These are phyloP conservation scores for Mycetomoellerius zeteki DNA, from an alignment of 1,140 invertebrate genomes.

Conservation along the genomic window DNA sequence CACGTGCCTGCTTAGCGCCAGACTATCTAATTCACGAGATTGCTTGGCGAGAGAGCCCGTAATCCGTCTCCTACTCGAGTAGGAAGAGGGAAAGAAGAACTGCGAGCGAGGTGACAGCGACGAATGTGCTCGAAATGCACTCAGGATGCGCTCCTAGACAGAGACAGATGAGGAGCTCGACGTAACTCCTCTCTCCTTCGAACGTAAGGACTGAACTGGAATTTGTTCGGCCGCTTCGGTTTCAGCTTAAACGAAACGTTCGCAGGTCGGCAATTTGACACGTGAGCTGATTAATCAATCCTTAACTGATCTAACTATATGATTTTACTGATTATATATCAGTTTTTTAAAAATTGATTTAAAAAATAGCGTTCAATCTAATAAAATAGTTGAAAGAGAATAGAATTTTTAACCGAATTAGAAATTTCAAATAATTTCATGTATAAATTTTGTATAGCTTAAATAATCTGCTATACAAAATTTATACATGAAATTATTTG, in stretches of 20 bases:
- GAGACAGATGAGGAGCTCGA: background rate
- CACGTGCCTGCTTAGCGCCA: conserved; percentile 85
- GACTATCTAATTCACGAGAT: conserved; percentile 69
- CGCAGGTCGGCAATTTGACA: background rate
- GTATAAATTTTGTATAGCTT: background rate
- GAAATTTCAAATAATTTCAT: conserved; percentile 21
- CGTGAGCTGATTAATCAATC: conserved; percentile 12
- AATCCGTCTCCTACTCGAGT: background rate
- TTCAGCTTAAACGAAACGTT: background rate
- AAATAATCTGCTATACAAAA: too few relatives aligned
- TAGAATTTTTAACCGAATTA: background rate
- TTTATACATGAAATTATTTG: too few relatives aligned
- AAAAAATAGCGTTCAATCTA: background rate
- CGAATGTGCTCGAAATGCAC: conserved; percentile 26
- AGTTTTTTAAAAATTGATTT: background rate
- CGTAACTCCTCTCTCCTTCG: background rate
- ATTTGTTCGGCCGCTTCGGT: background rate
- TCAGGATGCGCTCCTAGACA: background rate
- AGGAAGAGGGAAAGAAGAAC: background rate
- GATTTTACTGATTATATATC: background rate
- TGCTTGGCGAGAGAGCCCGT: background rate
- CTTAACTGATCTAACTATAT: conserved; percentile 10
- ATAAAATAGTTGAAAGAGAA: background rate
- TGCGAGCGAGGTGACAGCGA: background rate
- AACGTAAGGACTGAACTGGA: conserved; percentile 8